Evolutionary conservation across 2,797 vertebrate species (phyloP).

Genomic region (Parambassis ranga): DNA sequence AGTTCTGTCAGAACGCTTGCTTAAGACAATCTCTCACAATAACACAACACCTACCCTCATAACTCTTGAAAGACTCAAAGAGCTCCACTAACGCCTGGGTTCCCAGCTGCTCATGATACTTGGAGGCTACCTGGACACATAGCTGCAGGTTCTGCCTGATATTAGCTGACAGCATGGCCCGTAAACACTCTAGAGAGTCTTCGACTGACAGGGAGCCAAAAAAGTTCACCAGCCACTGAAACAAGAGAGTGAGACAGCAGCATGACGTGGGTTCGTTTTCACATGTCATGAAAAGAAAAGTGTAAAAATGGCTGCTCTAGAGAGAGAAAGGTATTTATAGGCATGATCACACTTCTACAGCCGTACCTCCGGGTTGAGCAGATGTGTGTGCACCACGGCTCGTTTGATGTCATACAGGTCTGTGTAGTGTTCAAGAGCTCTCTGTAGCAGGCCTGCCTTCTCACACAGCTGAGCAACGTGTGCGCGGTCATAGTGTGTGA

Average conservation of each 20-base stretch:
- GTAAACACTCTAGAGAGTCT: slow-evolving; percentile 89
- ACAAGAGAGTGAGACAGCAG: background rate
- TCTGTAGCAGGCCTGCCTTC: slow-evolving; percentile 91
- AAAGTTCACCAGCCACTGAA: slow-evolving; percentile 92
- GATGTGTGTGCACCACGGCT: slow-evolving; percentile 88
- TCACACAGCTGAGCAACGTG: slow-evolving; percentile 94
- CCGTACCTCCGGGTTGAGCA: slow-evolving; percentile 91
- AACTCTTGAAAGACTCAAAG: slow-evolving; percentile 94
- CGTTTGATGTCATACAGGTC: slow-evolving; percentile 92
- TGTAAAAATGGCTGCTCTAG: background rate
- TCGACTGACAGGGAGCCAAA: slow-evolving; percentile 92
- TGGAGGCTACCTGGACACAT: slow-evolving; percentile 90
- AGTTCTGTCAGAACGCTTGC: no score
- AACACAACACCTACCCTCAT: slow-evolving; percentile 83
- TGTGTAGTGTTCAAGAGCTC: slow-evolving; percentile 90
- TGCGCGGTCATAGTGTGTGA: slow-evolving; percentile 90
- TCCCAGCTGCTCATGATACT: slow-evolving; percentile 92
- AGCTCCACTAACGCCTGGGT: slow-evolving; percentile 89
- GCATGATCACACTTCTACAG: background rate
- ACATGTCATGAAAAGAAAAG: background rate
- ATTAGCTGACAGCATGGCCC: slow-evolving; percentile 89
- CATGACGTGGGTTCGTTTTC: background rate
- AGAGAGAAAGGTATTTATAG: background rate
- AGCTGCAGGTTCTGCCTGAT: slow-evolving; percentile 92
- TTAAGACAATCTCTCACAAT: background rate